Percentiles rank a stretch among this genome's conserved stretches.
These are phyloP conservation scores for Romanomermis culicivorax DNA, from an alignment of 2,888 invertebrate species.

Conservation along the genomic window DNA sequence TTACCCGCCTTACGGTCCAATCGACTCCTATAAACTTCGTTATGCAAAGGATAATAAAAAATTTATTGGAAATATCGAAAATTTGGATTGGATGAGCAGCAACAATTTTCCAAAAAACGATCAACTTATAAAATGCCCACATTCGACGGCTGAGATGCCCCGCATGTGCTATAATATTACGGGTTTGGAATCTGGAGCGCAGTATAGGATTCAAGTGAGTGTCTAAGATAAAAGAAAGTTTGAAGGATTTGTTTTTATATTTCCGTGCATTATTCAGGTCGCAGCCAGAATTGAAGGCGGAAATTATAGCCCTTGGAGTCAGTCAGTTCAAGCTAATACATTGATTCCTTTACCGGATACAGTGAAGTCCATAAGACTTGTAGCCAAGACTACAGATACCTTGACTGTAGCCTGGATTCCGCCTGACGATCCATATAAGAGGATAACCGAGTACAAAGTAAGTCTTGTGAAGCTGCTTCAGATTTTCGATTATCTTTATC, in stretches of 20 bases:
- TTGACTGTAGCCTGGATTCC: constrained; percentile 25
- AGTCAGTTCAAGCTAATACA: constrained; percentile 24
- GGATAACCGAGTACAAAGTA: constrained; percentile 8
- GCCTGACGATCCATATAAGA: constrained; percentile 19
- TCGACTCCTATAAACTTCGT: constrained; percentile 24
- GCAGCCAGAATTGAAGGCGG: constrained; percentile 25
- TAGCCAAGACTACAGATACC: constrained; percentile 24
- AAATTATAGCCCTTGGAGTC: constrained; percentile 23
- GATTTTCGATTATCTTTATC: background rate
- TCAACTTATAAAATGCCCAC: constrained; percentile 21
- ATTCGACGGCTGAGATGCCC: constrained; percentile 11
- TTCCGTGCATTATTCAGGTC: constrained; percentile 11
- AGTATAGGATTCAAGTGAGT: constrained; percentile 23
- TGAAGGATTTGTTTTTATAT: too few species aligned
- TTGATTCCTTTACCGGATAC: constrained; percentile 26
- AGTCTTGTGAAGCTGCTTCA: background rate
- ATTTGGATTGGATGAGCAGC: background rate
- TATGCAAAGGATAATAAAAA: constrained; percentile 14
- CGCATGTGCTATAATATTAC: constrained; percentile 26
- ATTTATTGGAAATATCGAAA: background rate
- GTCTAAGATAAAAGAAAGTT: too few species aligned
- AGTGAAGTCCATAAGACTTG: constrained; percentile 23
- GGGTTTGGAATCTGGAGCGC: constrained; percentile 23
- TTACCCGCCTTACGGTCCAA: constrained; percentile 28
- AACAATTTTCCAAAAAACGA: constrained; percentile 11